Conservation (phyloP, 2,797 vertebrate species). For the Heliangelus exortis region DNA sequence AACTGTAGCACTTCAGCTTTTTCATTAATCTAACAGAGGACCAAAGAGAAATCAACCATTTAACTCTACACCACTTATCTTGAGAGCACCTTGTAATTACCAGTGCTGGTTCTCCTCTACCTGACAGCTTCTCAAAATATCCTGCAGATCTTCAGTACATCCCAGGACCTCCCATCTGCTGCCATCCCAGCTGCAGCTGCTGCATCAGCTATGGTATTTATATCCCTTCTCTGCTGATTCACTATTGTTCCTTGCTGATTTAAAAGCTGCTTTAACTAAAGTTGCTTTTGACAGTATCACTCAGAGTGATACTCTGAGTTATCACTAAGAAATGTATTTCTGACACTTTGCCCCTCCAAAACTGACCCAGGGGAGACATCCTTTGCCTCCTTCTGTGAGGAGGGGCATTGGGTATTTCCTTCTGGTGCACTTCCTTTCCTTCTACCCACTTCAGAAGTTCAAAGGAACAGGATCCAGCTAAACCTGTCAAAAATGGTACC, state of each 20-base stretch:
- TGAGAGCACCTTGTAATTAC: background rate
- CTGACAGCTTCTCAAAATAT: background rate
- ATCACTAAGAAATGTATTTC: background rate
- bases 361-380: background rate
- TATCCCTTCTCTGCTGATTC: constrained; percentile 11
- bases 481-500: rapidly evolving
- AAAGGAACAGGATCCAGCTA: background rate
- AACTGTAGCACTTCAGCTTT: background rate
- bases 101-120: background rate
- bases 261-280: background rate
- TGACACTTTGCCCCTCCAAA: background rate
- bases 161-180: background rate
- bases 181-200: background rate
- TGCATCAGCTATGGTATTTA: background rate
- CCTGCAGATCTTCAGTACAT: background rate
- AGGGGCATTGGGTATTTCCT: background rate
- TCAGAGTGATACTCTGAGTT: background rate
- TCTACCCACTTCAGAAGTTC: background rate
- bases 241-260: background rate
- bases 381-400: rapidly evolving
- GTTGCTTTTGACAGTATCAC: background rate
- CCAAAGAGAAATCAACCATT: background rate
- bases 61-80: background rate
- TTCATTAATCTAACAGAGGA: background rate
- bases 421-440: background rate